Evolutionary conservation across 2,888 invertebrate species (phyloP), one percentile per base, ranked within the genome.

Genomic region (Tenthredo notha): DNA sequence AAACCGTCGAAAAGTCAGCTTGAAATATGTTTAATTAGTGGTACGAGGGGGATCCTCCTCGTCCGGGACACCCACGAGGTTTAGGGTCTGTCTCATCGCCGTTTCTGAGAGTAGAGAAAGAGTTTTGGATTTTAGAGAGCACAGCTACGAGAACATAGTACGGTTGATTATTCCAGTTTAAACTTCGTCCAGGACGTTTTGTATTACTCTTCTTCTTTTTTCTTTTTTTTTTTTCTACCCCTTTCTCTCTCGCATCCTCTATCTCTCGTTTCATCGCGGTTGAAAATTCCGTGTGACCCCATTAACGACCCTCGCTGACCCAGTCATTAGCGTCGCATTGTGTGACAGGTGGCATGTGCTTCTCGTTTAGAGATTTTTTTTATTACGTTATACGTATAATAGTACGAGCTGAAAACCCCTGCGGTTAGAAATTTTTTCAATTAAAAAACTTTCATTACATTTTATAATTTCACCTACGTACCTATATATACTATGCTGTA

Each of bases 21-120:
- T 40, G 25, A 74, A 74, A 74, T 72, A 74, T 74, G 74, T 74
- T 74, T 74, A 74, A 74, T 74, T 74, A 74, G 74, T 47, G 25
- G 40, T 21, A 74, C 10, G n/a, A 74, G 74, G 21, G 43, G 40
- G n/a, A 7, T 33, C 6, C 40, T 37, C 18, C 37, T 72, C 40
- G 72, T 72, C 43, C 43, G 40, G 74, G 74, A 74, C 74, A 40
- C 74, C 40, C 74, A 25, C 67, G 67, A 67, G 67, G 67, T 6
- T 33, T 43, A 47, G 43, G 43, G 43, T 40, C 43, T 21, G 40
- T 29, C 12, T 74, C 43, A 43, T 74, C 74, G n/a, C 21, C 72
- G n/a, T 40, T 25, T 43, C n/a, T 25, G 21, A 10, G 29, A 25
- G 18, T 25, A 47, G 74, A 74, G 40, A 74, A 40, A 25, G 67